phyloP scores from a whole-genome alignment of 1,140 invertebrate species.

The Nasonia longicornis region DNA sequence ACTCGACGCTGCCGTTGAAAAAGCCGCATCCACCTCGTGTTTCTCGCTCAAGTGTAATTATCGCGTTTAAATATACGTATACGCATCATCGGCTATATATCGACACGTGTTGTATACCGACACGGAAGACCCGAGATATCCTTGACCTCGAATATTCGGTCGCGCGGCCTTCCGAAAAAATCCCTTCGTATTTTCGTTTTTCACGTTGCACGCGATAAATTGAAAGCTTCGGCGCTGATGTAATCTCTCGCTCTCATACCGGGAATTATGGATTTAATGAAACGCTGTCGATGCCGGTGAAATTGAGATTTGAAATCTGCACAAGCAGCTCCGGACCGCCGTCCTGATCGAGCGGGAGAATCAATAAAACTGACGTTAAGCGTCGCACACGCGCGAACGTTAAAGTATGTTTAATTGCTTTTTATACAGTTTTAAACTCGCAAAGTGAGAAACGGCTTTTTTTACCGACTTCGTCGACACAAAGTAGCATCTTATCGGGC shows the following conservation, averaged over 20 bases:
- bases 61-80: background rate
- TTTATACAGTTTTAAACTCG: background rate
- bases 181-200: background rate
- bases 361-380: constrained; percentile 38
- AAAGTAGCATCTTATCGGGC: background rate
- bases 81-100: background rate
- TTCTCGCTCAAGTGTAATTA: background rate
- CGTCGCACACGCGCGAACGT: background rate
- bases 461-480: background rate
- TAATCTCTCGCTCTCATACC: constrained; percentile 2
- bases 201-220: constrained; percentile 30
- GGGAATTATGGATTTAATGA: constrained; percentile 38
- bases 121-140: background rate
- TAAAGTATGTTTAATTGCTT: constrained; percentile 24
- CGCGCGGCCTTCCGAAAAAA: background rate
- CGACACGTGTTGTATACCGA: background rate
- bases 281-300: constrained; percentile 19
- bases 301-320: constrained; percentile 38
- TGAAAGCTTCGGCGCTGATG: constrained; percentile 22
- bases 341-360: constrained; percentile 17
- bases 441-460: background rate
- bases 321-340: background rate
- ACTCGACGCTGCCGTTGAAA: background rate
- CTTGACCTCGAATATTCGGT: constrained; percentile 22
- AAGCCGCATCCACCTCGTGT: background rate